A percentile compares a stretch with the other conserved stretches of the same genome.
Conservation (phyloP, 1,140 invertebrate genomes). For the Thaumatotibia leucotreta region DNA sequence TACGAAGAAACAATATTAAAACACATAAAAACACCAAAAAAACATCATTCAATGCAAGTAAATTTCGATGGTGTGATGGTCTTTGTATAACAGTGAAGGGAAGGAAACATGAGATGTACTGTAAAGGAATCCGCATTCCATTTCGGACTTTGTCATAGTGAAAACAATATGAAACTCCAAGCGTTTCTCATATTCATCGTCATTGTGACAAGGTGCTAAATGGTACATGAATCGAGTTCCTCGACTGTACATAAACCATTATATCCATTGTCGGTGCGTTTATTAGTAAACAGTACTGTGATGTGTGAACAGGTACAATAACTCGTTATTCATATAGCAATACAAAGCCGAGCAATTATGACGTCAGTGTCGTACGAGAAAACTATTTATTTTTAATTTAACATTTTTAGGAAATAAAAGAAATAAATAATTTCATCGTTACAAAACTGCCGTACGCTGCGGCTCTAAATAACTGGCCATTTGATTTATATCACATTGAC, state of each 20-base stretch:
- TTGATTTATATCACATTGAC: not conserved
- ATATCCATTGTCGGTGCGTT: conserved; percentile 12
- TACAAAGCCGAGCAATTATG: conserved; percentile 26
- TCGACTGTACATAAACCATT: conserved; percentile 11
- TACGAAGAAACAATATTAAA: conserved; percentile 15
- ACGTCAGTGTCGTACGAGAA: conserved; percentile 13
- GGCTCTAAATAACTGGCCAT: not conserved
- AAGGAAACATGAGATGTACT: conserved; percentile 22
- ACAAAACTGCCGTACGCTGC: conserved; percentile 2
- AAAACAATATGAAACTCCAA: no score
- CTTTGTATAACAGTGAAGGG: conserved; percentile 34
- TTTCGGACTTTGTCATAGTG: no score
- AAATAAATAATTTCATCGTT: not conserved
- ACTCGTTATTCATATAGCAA: conserved; percentile 21
- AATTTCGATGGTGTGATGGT: conserved; percentile 72
- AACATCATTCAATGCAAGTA: conserved; percentile 57
- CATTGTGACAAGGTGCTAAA: no score
- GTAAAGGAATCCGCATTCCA: no score
- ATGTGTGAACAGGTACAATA: conserved; percentile 6
- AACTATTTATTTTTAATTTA: not conserved
- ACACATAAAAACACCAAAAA: conserved; percentile 31
- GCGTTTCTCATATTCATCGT: no score
- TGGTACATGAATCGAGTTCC: no score
- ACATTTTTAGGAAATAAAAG: no score
- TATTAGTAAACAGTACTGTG: conserved; percentile 9